phyloP scores from a whole-genome alignment of 2,888 invertebrate species.

The Drosophila neotestacea region DNA sequence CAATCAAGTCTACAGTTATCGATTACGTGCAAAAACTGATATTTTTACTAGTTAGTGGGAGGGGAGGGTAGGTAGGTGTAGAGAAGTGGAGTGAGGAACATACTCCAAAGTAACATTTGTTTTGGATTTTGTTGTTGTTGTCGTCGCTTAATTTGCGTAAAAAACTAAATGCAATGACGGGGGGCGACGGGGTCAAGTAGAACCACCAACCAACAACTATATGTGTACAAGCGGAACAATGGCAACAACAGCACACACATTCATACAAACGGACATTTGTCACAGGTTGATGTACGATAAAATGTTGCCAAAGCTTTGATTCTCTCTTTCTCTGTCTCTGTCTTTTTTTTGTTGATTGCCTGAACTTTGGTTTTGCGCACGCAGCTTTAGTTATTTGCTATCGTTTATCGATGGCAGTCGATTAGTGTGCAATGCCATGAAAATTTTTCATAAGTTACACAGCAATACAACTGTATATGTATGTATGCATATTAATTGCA shows the following conservation, averaged over 20 bases:
- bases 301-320: constrained; percentile 48
- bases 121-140: constrained; percentile 10
- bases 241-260: constrained; percentile 17
- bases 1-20: constrained; percentile 57
- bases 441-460: constrained; percentile 28
- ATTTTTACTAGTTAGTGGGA: background rate
- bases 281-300: constrained; percentile 77
- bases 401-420: constrained; percentile 26
- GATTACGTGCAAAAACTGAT: constrained; percentile 59
- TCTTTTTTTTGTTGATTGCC: constrained; percentile 31
- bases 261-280: constrained; percentile 36
- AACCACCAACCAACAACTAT: constrained; percentile 40
- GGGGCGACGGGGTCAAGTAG: constrained; percentile 63
- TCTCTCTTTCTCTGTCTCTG: constrained; percentile 4
- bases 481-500: constrained; percentile 24
- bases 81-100: background rate
- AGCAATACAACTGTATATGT: background rate
- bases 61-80: background rate
- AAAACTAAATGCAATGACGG: constrained; percentile 65
- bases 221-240: constrained; percentile 32
- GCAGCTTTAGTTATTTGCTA: constrained; percentile 25
- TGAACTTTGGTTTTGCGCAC: constrained; percentile 52
- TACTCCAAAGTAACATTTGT: constrained; percentile 16
- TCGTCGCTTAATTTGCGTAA: constrained; percentile 51
- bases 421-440: constrained; percentile 47